Base-by-base conservation (phyloP, 2,888 invertebrate genomes). In the Drosophila tanythrix region DNA sequence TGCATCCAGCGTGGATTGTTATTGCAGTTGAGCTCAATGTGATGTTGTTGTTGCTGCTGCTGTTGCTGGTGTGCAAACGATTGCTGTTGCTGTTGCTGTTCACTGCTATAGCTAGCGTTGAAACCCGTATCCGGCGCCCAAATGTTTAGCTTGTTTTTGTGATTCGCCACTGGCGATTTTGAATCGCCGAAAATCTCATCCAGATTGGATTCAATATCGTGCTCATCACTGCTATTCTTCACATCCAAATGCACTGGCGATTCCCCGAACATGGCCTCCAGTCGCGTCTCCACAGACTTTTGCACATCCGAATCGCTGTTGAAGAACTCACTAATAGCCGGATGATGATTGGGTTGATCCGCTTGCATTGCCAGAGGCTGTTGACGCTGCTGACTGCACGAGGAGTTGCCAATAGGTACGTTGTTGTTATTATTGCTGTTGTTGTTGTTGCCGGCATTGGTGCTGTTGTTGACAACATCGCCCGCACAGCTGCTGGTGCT, bases 191-290 rank as follows among this genome's bases (percentile, higher is more conserved):
- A 93, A 6, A 93, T 90, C 57, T 93, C 93, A 58, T 93, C 93
- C 48, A 93, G 74, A 43, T 93, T 91, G 2, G 93, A 90, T 68
- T 93, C 93, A 71, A 93, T 91, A 68, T 93, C 93, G 33, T 90
- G 81, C 0, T 82, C 79, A 55, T 90, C 91, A 46, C 75, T 90
- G 76, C 82, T 78, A 51, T 75, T 81, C 65, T 91, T 90, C 21
- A 89, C 90, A 58, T 87, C 90, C 60, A 92, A 79, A 60, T 92
- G 91, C 13, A 93, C 93, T 0, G 93, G 93, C 0, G 93, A 93
- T 76, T 93, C 93, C 0, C 93, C 93, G 55, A 93, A 93, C 92
- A 93, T 93, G 13, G 93, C 93, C 68, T 93, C 93, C 43, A 93
- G 79, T 10, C 93, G 90, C 8, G 91, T 93, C 70, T 93, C 93